Percentiles rank a stretch among this genome's conserved stretches.
Evolutionary conservation across 1,140 invertebrate genomes (phyloP).

Genomic region (Meloidogyne chitwoodi): DNA sequence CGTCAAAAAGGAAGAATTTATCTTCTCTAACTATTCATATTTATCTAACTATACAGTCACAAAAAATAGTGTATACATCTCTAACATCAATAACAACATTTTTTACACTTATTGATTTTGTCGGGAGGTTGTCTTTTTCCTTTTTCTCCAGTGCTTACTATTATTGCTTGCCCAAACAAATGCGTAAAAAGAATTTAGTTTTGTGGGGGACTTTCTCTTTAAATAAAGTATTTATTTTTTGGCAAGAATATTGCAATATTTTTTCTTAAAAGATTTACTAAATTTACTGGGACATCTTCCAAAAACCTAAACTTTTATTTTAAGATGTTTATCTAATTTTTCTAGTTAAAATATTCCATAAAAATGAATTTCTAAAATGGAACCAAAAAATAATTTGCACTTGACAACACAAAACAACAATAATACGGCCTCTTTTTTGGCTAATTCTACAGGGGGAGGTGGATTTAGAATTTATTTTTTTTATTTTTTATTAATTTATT

Average conservation of each 20-base stretch:
- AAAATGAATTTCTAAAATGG: not conserved
- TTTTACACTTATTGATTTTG: not conserved
- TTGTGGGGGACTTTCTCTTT: not conserved
- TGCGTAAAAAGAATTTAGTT: not conserved
- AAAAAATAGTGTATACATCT: not conserved
- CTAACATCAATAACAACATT: not conserved
- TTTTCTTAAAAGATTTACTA: no score
- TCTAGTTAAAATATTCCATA: not conserved
- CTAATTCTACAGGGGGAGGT: not conserved
- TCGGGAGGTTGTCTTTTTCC: not conserved
- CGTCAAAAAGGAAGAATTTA: not conserved
- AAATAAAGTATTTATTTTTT: not conserved
- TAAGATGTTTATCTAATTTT: not conserved
- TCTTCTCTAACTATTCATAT: no score
- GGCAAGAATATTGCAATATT: no score
- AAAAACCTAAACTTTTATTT: not conserved
- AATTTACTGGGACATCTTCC: no score
- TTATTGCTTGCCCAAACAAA: not conserved
- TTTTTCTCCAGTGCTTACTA: not conserved
- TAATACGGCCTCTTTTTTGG: not conserved
- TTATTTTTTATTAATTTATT: not conserved
- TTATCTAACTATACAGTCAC: not conserved
- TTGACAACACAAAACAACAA: not conserved
- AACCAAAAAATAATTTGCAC: constrained; percentile 1
- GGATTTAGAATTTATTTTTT: not conserved